phyloP scores from a whole-genome alignment of 1,140 invertebrate species.

The Micrasema minimum region DNA sequence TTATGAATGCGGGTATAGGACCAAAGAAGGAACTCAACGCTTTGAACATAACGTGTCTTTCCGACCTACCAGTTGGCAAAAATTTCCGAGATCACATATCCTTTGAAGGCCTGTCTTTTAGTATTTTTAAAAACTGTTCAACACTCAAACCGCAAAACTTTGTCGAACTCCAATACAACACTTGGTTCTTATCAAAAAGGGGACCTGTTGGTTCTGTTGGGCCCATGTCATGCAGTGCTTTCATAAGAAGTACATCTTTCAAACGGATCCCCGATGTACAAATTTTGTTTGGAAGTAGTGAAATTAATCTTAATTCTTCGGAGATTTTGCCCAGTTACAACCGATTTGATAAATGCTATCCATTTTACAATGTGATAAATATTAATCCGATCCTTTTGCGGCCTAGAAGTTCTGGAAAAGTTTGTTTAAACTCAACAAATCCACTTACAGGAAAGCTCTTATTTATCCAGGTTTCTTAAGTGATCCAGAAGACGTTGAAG shows the following conservation, averaged over 20 bases:
- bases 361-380: constrained; percentile 18
- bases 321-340: not conserved
- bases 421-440: not conserved
- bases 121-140: not conserved
- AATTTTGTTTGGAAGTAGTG: not conserved
- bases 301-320: not conserved
- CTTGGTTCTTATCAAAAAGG: not conserved
- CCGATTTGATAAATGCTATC: not conserved
- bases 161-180: not conserved
- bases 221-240: constrained; percentile 17
- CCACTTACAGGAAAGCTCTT: not conserved
- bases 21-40: constrained; percentile 59
- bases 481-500: not conserved
- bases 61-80: constrained; percentile 67
- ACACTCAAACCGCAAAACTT: not conserved
- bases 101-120: constrained; percentile 20
- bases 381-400: constrained; percentile 2
- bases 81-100: constrained; percentile 64
- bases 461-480: constrained; percentile 7
- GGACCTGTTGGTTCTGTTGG: constrained; percentile 22
- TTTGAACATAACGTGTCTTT: constrained; percentile 55
- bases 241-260: not conserved
- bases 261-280: not conserved
- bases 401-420: not conserved
- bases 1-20: constrained; percentile 69